phyloP scores from a whole-genome alignment of 2,888 invertebrate species.

The Patella depressa region DNA sequence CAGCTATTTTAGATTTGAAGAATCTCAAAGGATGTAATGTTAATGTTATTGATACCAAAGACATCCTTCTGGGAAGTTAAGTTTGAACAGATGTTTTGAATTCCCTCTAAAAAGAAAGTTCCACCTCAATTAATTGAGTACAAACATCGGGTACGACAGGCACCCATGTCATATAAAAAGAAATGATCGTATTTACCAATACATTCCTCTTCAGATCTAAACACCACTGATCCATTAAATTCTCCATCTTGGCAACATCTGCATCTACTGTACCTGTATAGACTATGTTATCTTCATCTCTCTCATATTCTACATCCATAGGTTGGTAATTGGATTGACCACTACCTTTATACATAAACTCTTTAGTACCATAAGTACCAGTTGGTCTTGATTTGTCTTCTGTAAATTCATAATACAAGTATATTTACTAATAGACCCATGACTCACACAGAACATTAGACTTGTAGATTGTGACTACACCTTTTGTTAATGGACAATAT shows the following conservation, averaged over 20 bases:
- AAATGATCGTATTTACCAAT: conserved; percentile 46
- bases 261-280: conserved; percentile 57
- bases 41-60: too few relatives aligned
- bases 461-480: too few relatives aligned
- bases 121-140: too few relatives aligned
- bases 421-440: too few relatives aligned
- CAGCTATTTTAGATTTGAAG: too few relatives aligned
- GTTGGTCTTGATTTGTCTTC: conserved; percentile 10
- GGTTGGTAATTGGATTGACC: neutral
- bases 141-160: too few relatives aligned
- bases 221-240: conserved; percentile 65
- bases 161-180: neutral
- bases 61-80: too few relatives aligned
- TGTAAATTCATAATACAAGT: neutral
- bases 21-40: too few relatives aligned
- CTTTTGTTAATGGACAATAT: too few relatives aligned
- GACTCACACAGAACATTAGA: too few relatives aligned
- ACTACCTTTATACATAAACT: neutral
- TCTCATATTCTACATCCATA: conserved; percentile 14
- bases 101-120: too few relatives aligned
- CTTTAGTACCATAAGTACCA: neutral
- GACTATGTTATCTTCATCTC: conserved; percentile 17
- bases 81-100: too few relatives aligned
- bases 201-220: conserved; percentile 66
- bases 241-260: conserved; percentile 63